Percentiles rank a stretch among this genome's conserved stretches.
phyloP scores from a whole-genome alignment of 2,797 vertebrate genomes.

The Adrianichthys oophorus region DNA sequence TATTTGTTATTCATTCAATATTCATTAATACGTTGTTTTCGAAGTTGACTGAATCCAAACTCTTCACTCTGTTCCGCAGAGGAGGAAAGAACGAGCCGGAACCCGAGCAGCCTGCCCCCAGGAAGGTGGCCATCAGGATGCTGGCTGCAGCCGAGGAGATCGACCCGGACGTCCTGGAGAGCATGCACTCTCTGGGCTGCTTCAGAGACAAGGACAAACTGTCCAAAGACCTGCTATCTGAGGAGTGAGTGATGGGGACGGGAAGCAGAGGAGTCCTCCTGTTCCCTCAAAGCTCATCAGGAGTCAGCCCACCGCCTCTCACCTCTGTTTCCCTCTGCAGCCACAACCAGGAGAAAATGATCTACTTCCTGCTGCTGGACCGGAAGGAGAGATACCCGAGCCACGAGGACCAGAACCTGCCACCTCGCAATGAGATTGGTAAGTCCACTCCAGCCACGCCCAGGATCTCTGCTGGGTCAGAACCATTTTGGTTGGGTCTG shows the following conservation, averaged over 20 bases:
- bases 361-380: constrained; percentile 95
- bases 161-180: constrained; percentile 96
- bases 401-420: constrained; percentile 96
- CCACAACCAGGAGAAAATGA: constrained; percentile 99
- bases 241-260: constrained; percentile 83
- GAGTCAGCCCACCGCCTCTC: not conserved
- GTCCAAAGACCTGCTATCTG: constrained; percentile 93
- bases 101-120: constrained; percentile 92
- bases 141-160: constrained; percentile 92
- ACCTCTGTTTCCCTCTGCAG: constrained; percentile 63
- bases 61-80: constrained; percentile 61
- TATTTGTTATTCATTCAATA: too few relatives aligned
- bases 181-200: constrained; percentile 98
- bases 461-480: too few relatives aligned
- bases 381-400: constrained; percentile 96
- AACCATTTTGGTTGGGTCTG: too few relatives aligned
- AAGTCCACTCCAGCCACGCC: constrained; percentile 16
- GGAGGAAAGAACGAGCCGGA: constrained; percentile 97
- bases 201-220: constrained; percentile 97
- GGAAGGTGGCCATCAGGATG: constrained; percentile 93
- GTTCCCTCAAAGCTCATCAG: not conserved
- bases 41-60: too few relatives aligned
- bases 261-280: not conserved
- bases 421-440: constrained; percentile 93
- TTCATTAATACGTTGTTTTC: too few relatives aligned